Percentiles rank a stretch among this genome's conserved stretches.
These are phyloP conservation scores for Dysdera silvatica DNA, from an alignment of 1,140 invertebrate species.

Conservation along the genomic window DNA sequence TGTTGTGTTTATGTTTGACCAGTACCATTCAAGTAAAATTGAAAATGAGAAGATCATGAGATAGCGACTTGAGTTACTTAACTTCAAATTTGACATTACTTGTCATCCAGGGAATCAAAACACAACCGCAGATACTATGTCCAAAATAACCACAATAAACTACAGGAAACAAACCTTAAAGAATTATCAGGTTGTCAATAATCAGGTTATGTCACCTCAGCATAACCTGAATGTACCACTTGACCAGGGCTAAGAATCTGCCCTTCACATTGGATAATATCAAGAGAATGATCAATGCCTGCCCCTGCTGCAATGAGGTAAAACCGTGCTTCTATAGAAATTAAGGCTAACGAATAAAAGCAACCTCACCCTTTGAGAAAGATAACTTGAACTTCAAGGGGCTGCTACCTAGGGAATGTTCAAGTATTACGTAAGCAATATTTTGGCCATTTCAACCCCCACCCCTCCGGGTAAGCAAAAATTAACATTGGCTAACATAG, in stretches of 20 bases:
- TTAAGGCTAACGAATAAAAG: background rate
- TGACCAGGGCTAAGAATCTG: background rate
- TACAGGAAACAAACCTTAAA: background rate
- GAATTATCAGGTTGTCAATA: conserved; percentile 10
- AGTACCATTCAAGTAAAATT: background rate
- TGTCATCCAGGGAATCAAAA: conserved; percentile 5
- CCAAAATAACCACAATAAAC: background rate
- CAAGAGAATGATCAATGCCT: background rate
- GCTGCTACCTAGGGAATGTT: no score
- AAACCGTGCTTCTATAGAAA: background rate
- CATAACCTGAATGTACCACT: conserved; percentile 8
- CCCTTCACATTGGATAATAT: background rate
- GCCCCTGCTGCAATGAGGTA: background rate
- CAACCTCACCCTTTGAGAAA: conserved; percentile 33
- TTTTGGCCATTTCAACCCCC: no score
- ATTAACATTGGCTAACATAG: no score
- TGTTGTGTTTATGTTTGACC: conserved; percentile 20
- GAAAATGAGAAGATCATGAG: conserved; percentile 22
- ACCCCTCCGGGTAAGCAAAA: no score
- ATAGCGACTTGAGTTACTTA: conserved; percentile 14
- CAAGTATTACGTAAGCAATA: no score
- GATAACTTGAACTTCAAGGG: conserved; percentile 39
- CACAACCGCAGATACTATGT: background rate
- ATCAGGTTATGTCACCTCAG: conserved; percentile 14
- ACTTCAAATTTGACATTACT: conserved; percentile 6